Base-by-base conservation (phyloP, 2,888 invertebrate species). In the Chesias legatella region DNA sequence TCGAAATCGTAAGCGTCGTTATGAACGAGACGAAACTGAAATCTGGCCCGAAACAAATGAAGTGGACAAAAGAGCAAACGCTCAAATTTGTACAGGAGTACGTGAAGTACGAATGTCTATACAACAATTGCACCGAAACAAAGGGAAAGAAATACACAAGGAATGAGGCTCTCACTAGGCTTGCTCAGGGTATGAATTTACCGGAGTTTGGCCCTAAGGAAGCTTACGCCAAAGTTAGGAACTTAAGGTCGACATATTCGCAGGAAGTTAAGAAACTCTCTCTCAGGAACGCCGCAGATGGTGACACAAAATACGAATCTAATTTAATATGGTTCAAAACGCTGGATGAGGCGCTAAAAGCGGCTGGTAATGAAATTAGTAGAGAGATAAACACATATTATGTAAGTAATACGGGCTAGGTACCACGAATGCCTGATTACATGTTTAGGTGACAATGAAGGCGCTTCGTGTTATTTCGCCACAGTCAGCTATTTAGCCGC, bases 171-270 rank as follows among this genome's bases (percentile, higher is more conserved):
- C 24, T 39, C 1, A 1, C 17, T 9, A 1, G 11, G 4, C 1
- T 39, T 1, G 23, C 32, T 23, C 9, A 8, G 1, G 17, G n/a
- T 1, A 24, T 39, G 32, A 28, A 33, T 5, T 28, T 39, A 7
- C 28, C 33, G 3, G 33, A 23, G 3, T 39, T 39, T 28, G 39
- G 39, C 6, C 39, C 39, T 1, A 28, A 7, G 1, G 39, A 33
- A 33, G 39, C 17, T 1, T 39, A 39, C 10, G 3, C 9, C 0
- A 39, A 33, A 10, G 6, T 39, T 3, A 33, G 33, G 20, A 39
- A 33, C 9, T n/a, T 39, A 3, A 39, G 17, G 20, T 33, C 39
- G 6, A 33, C 39, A 7, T 39, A 33, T 8, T 9, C 23, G 3
- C 33, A 39, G 9, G 39, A 39, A 10, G 8, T 33, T 10, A 39